A percentile compares a stretch with the other conserved stretches of the same genome.
Evolutionary conservation across 2,797 vertebrate species (phyloP).

Genomic region (Manis javanica): DNA sequence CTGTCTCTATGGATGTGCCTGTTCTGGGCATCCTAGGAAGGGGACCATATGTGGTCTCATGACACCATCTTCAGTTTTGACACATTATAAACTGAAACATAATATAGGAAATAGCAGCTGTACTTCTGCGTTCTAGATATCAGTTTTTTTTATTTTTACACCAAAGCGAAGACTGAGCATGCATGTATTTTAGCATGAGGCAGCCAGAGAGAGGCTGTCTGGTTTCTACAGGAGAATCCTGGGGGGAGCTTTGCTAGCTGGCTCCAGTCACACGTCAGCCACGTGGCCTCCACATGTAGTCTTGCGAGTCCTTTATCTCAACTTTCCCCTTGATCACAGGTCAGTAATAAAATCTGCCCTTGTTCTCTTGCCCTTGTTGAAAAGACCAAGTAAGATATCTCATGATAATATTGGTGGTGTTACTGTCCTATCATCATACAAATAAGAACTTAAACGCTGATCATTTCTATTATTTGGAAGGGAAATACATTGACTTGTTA

Average conservation of each 20-base stretch:
- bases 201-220: neutral
- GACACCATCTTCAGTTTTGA: neutral
- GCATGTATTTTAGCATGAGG: neutral
- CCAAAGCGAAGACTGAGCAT: neutral
- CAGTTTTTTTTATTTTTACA: neutral
- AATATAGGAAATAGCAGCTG: neutral
- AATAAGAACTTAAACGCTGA: neutral
- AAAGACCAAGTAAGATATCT: neutral
- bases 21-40: too few species aligned
- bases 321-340: neutral
- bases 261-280: neutral
- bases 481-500: neutral
- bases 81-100: neutral
- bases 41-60: too few species aligned
- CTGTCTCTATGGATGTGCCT: too few species aligned
- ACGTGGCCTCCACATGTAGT: neutral
- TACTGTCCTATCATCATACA: neutral
- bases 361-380: neutral
- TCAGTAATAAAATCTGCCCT: neutral
- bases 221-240: neutral
- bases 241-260: neutral
- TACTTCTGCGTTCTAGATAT: neutral
- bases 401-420: neutral
- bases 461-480: neutral
- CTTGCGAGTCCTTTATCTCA: neutral